Conservation (phyloP, 2,888 invertebrate species). For the Odontocolon sp. region DNA sequence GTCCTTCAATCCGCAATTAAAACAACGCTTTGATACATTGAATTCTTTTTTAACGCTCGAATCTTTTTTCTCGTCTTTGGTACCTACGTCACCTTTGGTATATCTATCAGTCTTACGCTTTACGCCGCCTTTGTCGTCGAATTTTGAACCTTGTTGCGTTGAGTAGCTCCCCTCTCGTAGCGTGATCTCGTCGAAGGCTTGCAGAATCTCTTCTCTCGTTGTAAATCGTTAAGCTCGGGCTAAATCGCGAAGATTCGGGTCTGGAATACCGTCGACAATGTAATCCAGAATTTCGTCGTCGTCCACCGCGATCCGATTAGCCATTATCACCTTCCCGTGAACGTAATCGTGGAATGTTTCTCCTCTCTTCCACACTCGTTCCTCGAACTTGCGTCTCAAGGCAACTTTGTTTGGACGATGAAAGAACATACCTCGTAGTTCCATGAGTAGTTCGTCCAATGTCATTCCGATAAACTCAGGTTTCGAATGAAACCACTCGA, state of each 20-base stretch:
- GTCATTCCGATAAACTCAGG: slow-evolving; percentile 29
- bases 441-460: background rate
- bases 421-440: slow-evolving; percentile 7
- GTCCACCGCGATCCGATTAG: slow-evolving; percentile 39
- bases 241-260: slow-evolving; percentile 26
- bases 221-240: slow-evolving; percentile 30
- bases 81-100: background rate
- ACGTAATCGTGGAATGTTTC: too few species aligned
- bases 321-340: slow-evolving; percentile 53
- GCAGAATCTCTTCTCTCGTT: slow-evolving; percentile 31
- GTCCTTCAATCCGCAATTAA: slow-evolving; percentile 30
- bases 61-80: slow-evolving; percentile 8
- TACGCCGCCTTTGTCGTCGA: background rate
- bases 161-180: background rate
- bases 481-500: slow-evolving; percentile 42
- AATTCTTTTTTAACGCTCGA: background rate
- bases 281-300: slow-evolving; percentile 32
- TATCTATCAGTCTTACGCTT: background rate
- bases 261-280: slow-evolving; percentile 38
- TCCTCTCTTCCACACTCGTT: too few species aligned
- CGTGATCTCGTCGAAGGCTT: slow-evolving; percentile 19
- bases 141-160: background rate
- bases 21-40: slow-evolving; percentile 23
- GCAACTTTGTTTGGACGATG: background rate
- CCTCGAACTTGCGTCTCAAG: too few species aligned